These are phyloP conservation scores for Zoanthus sociatus DNA, from an alignment of 92 coral and sea anemone genomes.

Conservation along the genomic window DNA sequence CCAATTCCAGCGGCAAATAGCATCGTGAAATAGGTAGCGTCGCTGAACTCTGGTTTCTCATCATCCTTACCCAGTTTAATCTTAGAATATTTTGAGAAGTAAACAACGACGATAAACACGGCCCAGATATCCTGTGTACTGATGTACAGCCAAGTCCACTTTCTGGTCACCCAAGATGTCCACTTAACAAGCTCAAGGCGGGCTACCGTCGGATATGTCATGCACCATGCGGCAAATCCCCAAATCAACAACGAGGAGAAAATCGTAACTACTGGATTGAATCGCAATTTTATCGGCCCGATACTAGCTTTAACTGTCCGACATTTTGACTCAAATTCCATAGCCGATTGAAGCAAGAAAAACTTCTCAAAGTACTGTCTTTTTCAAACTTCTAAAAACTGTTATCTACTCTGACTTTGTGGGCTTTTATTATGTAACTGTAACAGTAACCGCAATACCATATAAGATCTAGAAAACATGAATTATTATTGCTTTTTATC, in stretches of 20 bases:
- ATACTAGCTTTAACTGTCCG: constrained; percentile 51
- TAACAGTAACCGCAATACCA: neutral
- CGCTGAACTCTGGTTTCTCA: constrained; percentile 65
- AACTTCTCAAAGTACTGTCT: neutral
- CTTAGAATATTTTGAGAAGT: constrained; percentile 62
- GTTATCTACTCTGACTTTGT: neutral
- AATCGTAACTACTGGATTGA: constrained; percentile 60
- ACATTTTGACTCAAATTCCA: constrained; percentile 46
- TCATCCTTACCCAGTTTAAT: constrained; percentile 66
- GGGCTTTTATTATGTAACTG: neutral
- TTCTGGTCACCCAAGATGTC: constrained; percentile 61
- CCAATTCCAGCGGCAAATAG: constrained; percentile 66
- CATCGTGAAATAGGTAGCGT: constrained; percentile 69
- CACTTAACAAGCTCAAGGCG: constrained; percentile 48
- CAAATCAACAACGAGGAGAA: constrained; percentile 53
- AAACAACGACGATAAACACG: constrained; percentile 47
- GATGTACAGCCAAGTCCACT: constrained; percentile 65
- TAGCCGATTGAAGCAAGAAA: neutral
- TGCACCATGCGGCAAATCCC: constrained; percentile 64
- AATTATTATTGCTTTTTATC: constrained; percentile 6
- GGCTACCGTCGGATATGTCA: constrained; percentile 48
- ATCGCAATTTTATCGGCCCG: constrained; percentile 50
- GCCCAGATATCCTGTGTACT: constrained; percentile 66
- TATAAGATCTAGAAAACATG: neutral
- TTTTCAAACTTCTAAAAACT: neutral